Evolutionary conservation across 2,888 invertebrate genomes (phyloP).

Genomic region (Andrena camellia): DNA sequence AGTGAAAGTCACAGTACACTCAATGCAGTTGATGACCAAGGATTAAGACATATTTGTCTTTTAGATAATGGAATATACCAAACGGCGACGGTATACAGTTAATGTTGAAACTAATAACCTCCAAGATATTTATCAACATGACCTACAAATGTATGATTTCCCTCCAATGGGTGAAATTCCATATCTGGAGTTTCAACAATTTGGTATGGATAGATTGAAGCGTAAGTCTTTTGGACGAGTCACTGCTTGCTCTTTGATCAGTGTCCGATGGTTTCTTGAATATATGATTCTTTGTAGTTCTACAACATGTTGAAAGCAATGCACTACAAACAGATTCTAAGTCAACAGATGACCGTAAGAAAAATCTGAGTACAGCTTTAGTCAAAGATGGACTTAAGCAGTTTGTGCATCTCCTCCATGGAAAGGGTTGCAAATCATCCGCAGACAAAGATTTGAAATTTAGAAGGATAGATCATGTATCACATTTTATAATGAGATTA

Average conservation of each 20-base stretch:
- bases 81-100: constrained; percentile 46
- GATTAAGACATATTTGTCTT: background rate
- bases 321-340: constrained; percentile 87
- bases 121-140: constrained; percentile 89
- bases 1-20: background rate
- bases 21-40: background rate
- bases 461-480: constrained; percentile 93
- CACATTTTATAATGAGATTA: constrained; percentile 96
- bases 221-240: constrained; percentile 51
- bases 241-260: background rate
- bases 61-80: constrained; percentile 61
- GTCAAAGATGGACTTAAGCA: constrained; percentile 89
- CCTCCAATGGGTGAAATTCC: constrained; percentile 91
- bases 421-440: constrained; percentile 86
- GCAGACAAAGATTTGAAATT: constrained; percentile 89
- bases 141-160: constrained; percentile 91
- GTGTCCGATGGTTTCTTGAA: background rate
- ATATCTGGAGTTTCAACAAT: constrained; percentile 94
- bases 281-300: constrained; percentile 34
- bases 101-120: constrained; percentile 73
- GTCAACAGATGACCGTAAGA: constrained; percentile 89
- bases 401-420: constrained; percentile 88
- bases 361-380: constrained; percentile 88
- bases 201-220: constrained; percentile 89
- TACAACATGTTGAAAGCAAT: constrained; percentile 59